These are phyloP conservation scores for Macquaria ambigua DNA, from an alignment of 2,113 vertebrate species.

Conservation along the genomic window DNA sequence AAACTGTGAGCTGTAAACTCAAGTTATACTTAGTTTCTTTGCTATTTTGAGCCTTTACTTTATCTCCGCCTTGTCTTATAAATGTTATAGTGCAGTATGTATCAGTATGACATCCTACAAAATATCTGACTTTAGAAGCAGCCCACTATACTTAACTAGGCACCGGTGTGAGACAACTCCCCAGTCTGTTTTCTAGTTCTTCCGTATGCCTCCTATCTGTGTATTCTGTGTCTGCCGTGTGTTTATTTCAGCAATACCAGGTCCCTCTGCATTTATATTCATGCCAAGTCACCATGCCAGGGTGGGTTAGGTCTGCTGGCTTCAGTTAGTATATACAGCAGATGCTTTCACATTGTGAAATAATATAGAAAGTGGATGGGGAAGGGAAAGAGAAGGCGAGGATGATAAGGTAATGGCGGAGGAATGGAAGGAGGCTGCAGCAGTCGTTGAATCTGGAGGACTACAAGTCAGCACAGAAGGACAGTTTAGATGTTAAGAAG, in stretches of 20 bases:
- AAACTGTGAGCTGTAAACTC: not conserved
- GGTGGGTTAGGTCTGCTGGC: slow-evolving; percentile 45
- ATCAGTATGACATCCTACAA: not conserved
- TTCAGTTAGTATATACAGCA: slow-evolving; percentile 34
- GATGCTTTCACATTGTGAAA: slow-evolving; percentile 33
- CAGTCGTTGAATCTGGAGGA: not conserved
- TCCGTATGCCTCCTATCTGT: not conserved
- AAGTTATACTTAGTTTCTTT: not conserved
- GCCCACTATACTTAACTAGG: not conserved
- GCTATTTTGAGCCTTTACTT: not conserved
- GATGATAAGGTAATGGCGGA: not conserved
- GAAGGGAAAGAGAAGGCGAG: not conserved
- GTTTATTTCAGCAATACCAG: slow-evolving; percentile 25
- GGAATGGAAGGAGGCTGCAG: not conserved
- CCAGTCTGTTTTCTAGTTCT: not conserved
- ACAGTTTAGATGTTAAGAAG: slow-evolving; percentile 1
- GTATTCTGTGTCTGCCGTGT: slow-evolving; percentile 5
- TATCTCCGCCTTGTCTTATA: not conserved
- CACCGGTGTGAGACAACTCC: not conserved
- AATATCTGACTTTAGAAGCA: not conserved
- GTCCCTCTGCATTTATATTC: slow-evolving; percentile 42
- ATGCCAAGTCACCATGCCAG: slow-evolving; percentile 30
- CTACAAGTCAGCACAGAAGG: not conserved
- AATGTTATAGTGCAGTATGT: not conserved
- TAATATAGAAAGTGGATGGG: slow-evolving; percentile 1